Base-by-base conservation (phyloP, 2,888 invertebrate species). In the Diabrotica balteata region DNA sequence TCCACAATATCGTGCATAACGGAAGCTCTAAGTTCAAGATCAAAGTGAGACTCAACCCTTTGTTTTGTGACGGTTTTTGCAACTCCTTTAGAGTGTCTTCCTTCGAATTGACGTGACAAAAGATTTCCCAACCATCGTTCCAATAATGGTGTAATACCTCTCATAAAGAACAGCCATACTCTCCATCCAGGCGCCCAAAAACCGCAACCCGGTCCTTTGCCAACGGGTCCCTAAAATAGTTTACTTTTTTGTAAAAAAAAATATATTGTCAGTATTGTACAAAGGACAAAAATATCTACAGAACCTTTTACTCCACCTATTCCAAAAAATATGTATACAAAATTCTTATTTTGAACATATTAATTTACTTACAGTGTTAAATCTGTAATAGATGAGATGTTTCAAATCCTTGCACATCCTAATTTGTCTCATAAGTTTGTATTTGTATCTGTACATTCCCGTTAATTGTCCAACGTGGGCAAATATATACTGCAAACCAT, bases 1-100 rank as follows among this genome's bases (percentile, higher is more conserved):
- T 99, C 99, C n/a, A 99, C 93, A 74, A 99, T 99, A 81, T 99
- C 99, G 86, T 93, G 92, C 94, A 94, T 93, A 2, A 94, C 98
- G 0, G 98, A 98, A 11, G 98, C 98, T 75, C 99, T 90, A 80
- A 99, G 86, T 84, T 99, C 99, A 75, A 99, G 87, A 89, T 99
- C 99, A 85, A 98, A 99, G 87, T 99, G 99, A 54, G 97, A 97
- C 82, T 99, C 99, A 0, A 99, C 99, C 78, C 99, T 90, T 85
- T 99, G 99, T 82, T 99, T 99, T 1, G 99, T 99, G 7, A 99
- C 99, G 0, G 99, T 99, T 85, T 99, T 99, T 1, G 99, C 99
- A 2, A 99, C 98, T 74, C 98, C 99, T 85, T 99, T 99, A 0
- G 98, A 98, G 85, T 99, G 99, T 76, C 99, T 89, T 62, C 99